phyloP scores from a whole-genome alignment of 2,797 vertebrate genomes.

The Prionace glauca region DNA sequence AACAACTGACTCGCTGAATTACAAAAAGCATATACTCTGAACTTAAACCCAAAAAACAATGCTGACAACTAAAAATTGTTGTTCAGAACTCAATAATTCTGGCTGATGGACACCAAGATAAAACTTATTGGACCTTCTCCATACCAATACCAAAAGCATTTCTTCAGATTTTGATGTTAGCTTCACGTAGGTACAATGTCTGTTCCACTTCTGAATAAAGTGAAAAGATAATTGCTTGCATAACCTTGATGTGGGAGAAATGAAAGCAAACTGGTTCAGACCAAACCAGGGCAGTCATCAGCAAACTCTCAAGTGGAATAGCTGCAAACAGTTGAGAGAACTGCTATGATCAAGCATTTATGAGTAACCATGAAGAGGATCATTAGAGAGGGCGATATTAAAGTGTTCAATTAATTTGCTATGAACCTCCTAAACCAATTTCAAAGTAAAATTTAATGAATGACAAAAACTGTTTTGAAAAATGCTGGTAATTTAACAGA shows the following conservation, averaged over 20 bases:
- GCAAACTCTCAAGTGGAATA: neutral
- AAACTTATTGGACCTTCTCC: neutral
- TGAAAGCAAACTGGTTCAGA: neutral
- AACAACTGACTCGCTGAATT: neutral
- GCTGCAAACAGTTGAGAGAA: neutral
- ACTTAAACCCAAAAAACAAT: neutral
- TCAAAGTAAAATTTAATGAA: neutral
- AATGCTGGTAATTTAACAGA: neutral
- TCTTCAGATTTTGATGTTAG: neutral
- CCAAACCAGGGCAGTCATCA: neutral
- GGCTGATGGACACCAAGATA: neutral
- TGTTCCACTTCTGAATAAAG: neutral
- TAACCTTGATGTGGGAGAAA: neutral
- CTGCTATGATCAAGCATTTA: neutral
- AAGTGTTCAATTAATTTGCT: neutral
- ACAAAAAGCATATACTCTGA: neutral
- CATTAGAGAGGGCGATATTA: neutral
- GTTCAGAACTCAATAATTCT: neutral
- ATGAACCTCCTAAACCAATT: neutral
- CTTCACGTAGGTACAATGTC: neutral
- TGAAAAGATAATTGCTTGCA: slow-evolving; percentile 7
- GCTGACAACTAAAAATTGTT: neutral
- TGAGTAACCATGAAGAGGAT: neutral
- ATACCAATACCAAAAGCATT: neutral
- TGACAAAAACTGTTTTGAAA: neutral